Conservation (phyloP, 2,888 invertebrate species). For the Noctua janthe region DNA sequence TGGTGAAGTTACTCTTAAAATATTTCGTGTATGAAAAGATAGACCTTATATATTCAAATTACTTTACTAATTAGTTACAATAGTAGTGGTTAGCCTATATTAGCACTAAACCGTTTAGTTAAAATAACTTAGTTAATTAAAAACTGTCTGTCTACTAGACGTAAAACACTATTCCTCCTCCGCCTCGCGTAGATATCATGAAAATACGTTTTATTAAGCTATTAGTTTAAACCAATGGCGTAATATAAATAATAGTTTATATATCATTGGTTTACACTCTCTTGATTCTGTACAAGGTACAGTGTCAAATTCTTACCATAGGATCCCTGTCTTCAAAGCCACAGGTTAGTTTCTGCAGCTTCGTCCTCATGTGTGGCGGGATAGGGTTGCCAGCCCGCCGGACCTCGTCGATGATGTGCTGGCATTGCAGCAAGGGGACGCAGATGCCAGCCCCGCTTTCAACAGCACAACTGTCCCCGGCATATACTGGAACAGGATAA, state of each 20-base stretch:
- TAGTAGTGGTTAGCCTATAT: not conserved
- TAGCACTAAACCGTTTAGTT: not conserved
- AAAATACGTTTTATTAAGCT: not conserved
- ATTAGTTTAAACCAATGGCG: not conserved
- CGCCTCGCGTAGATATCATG: not conserved
- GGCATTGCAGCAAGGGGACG: conserved; percentile 72
- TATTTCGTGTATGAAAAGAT: no score
- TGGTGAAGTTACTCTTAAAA: no score
- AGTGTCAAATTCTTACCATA: conserved; percentile 70
- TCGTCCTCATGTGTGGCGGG: conserved; percentile 73
- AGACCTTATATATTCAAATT: not conserved
- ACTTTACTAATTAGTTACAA: not conserved
- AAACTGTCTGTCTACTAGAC: not conserved
- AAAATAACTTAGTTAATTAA: not conserved
- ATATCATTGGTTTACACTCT: not conserved
- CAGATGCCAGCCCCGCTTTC: conserved; percentile 71
- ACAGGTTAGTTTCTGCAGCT: conserved; percentile 76
- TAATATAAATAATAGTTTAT: no score
- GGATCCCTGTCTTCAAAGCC: conserved; percentile 77
- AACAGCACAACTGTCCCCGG: conserved; percentile 70
- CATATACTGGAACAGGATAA: conserved; percentile 66
- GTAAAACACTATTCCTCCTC: not conserved
- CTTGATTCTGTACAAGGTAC: not conserved
- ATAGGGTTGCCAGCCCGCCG: conserved; percentile 76
- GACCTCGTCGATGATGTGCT: conserved; percentile 74